Evolutionary conservation across 2,113 vertebrate genomes (phyloP).

Genomic region (Cryptotis parvus): DNA sequence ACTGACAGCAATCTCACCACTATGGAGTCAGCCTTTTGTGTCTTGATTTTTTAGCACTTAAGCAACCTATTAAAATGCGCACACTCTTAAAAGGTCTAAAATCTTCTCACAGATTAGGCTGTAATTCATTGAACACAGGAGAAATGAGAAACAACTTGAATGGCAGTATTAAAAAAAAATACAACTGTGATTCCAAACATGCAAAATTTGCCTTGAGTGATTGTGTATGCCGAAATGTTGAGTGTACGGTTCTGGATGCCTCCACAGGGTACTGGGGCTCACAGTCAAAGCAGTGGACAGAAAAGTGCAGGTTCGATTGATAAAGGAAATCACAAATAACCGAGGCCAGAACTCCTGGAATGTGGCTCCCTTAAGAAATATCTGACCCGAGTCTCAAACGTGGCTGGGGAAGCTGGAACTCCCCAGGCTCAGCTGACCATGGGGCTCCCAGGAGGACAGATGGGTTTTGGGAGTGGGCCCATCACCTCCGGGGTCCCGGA

Average conservation of each 20-base stretch:
- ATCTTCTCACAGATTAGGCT: slow-evolving; percentile 21
- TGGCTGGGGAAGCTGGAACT: no score
- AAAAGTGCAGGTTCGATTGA: neutral
- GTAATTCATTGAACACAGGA: slow-evolving; percentile 29
- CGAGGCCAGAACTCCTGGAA: neutral
- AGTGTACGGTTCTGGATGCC: neutral
- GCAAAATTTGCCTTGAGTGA: neutral
- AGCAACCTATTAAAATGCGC: slow-evolving; percentile 63
- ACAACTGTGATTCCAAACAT: neutral
- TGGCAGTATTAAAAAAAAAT: slow-evolving; percentile 32
- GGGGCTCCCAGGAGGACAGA: no score
- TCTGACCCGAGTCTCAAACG: no score
- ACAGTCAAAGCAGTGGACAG: slow-evolving; percentile 17
- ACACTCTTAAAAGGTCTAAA: neutral
- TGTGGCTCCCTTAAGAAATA: neutral
- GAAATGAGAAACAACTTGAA: slow-evolving; percentile 11
- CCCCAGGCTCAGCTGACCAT: no score
- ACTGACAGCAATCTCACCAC: slow-evolving; percentile 50
- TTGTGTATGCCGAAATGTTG: slow-evolving; percentile 20
- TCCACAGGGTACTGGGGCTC: neutral
- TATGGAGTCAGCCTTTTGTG: slow-evolving; percentile 42
- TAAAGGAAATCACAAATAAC: neutral
- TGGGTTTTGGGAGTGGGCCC: no score
- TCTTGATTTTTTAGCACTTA: slow-evolving; percentile 33
- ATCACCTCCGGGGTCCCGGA: no score